Percentiles rank a stretch among this genome's conserved stretches.
Conservation (phyloP, 2,888 invertebrate species). For the Mermis nigrescens region DNA sequence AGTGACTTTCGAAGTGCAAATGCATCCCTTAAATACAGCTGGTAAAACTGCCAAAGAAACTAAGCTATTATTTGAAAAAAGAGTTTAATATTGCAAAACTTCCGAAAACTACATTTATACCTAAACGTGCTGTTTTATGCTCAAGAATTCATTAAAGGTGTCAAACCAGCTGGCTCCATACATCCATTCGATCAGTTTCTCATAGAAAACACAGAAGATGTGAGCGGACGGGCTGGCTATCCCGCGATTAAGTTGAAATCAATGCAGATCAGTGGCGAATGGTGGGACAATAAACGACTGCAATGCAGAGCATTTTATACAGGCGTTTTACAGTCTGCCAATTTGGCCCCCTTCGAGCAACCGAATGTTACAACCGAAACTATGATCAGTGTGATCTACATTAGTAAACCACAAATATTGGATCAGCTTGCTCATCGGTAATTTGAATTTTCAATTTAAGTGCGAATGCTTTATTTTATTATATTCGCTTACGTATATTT, state of each 20-base stretch:
- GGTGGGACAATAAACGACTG: neutral
- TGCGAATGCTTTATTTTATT: neutral
- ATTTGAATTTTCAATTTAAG: too few relatives aligned
- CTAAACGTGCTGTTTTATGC: too few relatives aligned
- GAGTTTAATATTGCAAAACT: too few relatives aligned
- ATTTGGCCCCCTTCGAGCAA: neutral
- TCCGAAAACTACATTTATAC: too few relatives aligned
- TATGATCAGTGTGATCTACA: neutral
- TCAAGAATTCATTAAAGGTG: too few relatives aligned
- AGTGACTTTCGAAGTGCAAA: too few relatives aligned
- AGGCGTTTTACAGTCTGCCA: too few relatives aligned
- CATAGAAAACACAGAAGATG: neutral
- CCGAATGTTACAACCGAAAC: neutral
- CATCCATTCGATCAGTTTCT: neutral
- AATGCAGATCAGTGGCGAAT: neutral
- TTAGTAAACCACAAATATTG: constrained; percentile 3
- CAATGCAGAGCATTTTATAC: constrained; percentile 4
- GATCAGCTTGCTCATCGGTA: neutral
- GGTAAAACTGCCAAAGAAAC: too few relatives aligned
- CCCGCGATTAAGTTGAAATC: constrained; percentile 1
- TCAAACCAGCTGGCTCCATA: too few relatives aligned
- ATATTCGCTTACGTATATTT: too few relatives aligned
- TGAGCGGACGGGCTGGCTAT: neutral
- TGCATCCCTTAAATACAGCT: too few relatives aligned
- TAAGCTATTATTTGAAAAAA: too few relatives aligned